These are phyloP conservation scores for Melanotaenia duboulayi DNA, from an alignment of 2,113 vertebrate species.

Conservation along the genomic window DNA sequence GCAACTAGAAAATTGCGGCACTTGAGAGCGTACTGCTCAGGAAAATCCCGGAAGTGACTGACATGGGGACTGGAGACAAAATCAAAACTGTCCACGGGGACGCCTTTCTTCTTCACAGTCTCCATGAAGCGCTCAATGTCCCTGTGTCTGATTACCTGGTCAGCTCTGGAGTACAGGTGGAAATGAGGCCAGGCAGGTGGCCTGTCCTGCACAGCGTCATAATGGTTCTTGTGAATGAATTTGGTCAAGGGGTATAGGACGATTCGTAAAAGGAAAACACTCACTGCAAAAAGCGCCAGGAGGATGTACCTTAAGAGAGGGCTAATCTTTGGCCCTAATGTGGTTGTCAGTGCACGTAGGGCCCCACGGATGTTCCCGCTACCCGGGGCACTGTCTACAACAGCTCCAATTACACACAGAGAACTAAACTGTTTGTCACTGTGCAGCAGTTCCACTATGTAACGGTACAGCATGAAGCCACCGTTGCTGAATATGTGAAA, in stretches of 20 bases:
- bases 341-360: constrained; percentile 85
- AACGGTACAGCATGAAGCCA: constrained; percentile 95
- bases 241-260: constrained; percentile 89
- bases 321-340: constrained; percentile 81
- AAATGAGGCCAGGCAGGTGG: constrained; percentile 92
- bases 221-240: constrained; percentile 90
- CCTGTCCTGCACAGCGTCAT: constrained; percentile 84
- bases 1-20: constrained; percentile 86
- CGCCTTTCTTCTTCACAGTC: constrained; percentile 76
- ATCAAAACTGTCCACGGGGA: constrained; percentile 86
- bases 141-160: constrained; percentile 84
- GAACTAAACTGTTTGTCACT: constrained; percentile 83
- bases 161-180: constrained; percentile 90
- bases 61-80: constrained; percentile 90
- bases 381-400: constrained; percentile 94
- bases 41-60: constrained; percentile 87
- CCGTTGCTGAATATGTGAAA: constrained; percentile 97
- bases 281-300: constrained; percentile 80
- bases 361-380: constrained; percentile 87
- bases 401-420: constrained; percentile 86
- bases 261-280: constrained; percentile 82
- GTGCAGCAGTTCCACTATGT: constrained; percentile 87
- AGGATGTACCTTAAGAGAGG: constrained; percentile 82
- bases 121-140: constrained; percentile 87
- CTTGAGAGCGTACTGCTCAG: constrained; percentile 86